Evolutionary conservation across 2,888 invertebrate species (phyloP).

Genomic region (Apocheima hispidaria): DNA sequence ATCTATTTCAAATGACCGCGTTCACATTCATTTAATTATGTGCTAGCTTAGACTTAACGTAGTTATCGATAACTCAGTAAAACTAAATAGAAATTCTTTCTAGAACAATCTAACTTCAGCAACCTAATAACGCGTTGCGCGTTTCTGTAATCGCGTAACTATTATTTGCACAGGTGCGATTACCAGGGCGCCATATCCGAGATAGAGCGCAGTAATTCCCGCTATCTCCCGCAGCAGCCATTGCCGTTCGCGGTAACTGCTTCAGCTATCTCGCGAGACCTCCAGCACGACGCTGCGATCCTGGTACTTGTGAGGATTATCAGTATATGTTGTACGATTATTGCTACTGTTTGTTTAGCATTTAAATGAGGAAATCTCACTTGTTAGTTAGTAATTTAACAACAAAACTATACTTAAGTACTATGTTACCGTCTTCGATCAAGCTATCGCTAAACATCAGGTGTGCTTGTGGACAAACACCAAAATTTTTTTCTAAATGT

Average conservation of each 20-base stretch:
- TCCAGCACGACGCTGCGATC: constrained; percentile 35
- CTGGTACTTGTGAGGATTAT: constrained; percentile 40
- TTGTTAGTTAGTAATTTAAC: background rate
- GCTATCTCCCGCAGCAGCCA: constrained; percentile 41
- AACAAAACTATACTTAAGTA: background rate
- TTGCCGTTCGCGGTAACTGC: constrained; percentile 41
- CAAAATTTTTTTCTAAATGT: background rate
- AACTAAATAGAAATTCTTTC: too few species aligned
- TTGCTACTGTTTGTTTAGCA: constrained; percentile 19
- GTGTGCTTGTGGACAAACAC: background rate
- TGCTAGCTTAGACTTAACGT: too few species aligned
- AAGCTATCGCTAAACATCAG: too few species aligned
- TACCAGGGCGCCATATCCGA: constrained; percentile 32
- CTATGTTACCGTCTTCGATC: background rate
- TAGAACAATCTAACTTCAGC: background rate
- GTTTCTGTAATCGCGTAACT: constrained; percentile 14
- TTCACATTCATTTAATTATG: too few species aligned
- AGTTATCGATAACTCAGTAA: too few species aligned
- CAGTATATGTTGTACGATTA: constrained; percentile 27
- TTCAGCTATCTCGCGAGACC: constrained; percentile 39
- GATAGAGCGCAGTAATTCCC: constrained; percentile 35
- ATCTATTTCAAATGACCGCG: too few species aligned
- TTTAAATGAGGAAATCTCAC: constrained; percentile 1
- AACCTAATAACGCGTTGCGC: background rate
- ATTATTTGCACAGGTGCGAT: constrained; percentile 25